Percentiles rank a stretch among this genome's conserved stretches.
Conservation (phyloP, 1,140 invertebrate species). For the Hylaeus anthracinus region DNA sequence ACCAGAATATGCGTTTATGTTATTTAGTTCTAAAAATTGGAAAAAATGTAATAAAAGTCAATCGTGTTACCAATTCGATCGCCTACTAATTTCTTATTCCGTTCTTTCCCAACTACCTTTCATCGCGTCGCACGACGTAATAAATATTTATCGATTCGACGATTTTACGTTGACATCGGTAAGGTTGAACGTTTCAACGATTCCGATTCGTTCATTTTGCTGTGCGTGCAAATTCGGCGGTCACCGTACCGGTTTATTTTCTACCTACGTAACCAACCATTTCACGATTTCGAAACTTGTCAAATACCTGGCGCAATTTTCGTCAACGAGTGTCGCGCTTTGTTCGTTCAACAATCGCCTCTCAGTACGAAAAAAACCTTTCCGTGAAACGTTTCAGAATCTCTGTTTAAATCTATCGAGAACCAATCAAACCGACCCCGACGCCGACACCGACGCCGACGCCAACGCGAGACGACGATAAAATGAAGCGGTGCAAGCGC, state of each 20-base stretch:
- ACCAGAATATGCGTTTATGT: slow-evolving; percentile 77
- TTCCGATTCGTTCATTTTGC: slow-evolving; percentile 9
- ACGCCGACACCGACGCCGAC: too few relatives aligned
- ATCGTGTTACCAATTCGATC: slow-evolving; percentile 74
- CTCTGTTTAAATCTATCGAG: background rate
- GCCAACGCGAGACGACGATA: background rate
- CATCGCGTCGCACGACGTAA: too few relatives aligned
- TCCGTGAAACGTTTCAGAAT: background rate
- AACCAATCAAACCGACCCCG: too few relatives aligned
- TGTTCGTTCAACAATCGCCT: slow-evolving; percentile 20
- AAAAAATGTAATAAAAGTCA: slow-evolving; percentile 76
- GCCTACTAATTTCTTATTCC: slow-evolving; percentile 18
- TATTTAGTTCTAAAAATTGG: slow-evolving; percentile 79
- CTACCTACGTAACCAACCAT: slow-evolving; percentile 19
- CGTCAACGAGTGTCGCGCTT: background rate
- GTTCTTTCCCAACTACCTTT: background rate
- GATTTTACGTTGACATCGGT: background rate
- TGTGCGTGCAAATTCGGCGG: slow-evolving; percentile 43
- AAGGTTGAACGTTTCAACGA: background rate
- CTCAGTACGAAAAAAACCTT: slow-evolving; percentile 35
- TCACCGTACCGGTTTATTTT: too few relatives aligned
- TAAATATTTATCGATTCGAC: too few relatives aligned
- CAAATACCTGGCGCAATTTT: background rate
- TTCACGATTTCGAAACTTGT: slow-evolving; percentile 16
- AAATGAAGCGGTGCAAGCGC: slow-evolving; percentile 23